Evolutionary conservation across 92 coral and sea anemone genomes (phyloP), one percentile per base, ranked within the genome.

Genomic region (Epizoanthus fatuus): DNA sequence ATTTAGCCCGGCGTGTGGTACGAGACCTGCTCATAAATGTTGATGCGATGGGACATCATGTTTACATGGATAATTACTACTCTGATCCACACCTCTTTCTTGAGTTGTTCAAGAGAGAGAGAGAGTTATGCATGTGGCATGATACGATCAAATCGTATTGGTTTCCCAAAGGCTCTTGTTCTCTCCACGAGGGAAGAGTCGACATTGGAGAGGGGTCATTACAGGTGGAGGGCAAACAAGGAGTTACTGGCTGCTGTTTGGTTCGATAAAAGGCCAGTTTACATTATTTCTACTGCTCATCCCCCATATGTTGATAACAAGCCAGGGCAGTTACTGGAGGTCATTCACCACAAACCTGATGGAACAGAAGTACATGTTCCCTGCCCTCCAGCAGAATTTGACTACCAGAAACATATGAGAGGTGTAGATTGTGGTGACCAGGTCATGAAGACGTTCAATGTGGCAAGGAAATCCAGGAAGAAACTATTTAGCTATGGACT

Each of bases 21-120:
- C 71, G 47, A n/a, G 69, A 90, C 19, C 74, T 86, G n/a, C 44
- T 79, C 44, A 40, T 52, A 44, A 49, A 39, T 37, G 32, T 67
- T 72, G 83, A 75, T 38, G 59, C 51, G 53, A 63, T 56, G 53
- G 76, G 62, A 54, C 81, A 86, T 64, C 82, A 85, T 56, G 35
- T 85, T 19, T 74, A 81, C n/a, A 90, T 81, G 93, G 90, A 86
- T 75, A 90, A 86, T 38, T 85, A 73, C 59, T 86, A 86, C 38
- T 80, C 79, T 38, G 93, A 90, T 68, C 87, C 93, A 3, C 81
- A 90, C 55, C 51, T 90, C 38, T 89, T 90, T 42, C n/a, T 62
- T 29, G 87, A 90, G 64, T 55, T 90, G 35, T 74, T 74, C 63
- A 11, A n/a, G n/a, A n/a, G n/a, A 74, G 47, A 53, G 65, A 53